phyloP scores from a whole-genome alignment of 2,113 vertebrate genomes.

The Colistium nudipinnis region DNA sequence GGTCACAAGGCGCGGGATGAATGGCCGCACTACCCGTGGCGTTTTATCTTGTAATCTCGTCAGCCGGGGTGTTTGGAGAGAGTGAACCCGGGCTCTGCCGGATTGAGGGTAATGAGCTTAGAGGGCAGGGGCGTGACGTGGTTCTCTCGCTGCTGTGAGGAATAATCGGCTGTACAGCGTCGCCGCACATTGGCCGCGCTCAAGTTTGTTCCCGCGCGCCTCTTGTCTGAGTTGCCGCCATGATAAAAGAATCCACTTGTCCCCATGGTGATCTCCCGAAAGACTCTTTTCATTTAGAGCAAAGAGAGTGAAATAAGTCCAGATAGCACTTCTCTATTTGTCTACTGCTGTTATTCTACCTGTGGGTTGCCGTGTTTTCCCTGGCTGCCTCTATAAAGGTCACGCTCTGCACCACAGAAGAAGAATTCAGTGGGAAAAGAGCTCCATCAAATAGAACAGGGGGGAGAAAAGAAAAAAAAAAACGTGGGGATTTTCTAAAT shows the following conservation, averaged over 20 bases:
- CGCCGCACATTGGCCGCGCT: constrained; percentile 12
- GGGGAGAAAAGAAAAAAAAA: not conserved
- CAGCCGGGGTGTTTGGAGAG: not conserved
- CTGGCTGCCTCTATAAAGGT: constrained; percentile 26
- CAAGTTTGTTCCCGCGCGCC: not conserved
- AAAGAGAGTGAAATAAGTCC: constrained; percentile 4
- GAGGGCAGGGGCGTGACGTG: not conserved
- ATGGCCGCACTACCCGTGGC: not conserved
- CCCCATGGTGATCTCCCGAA: constrained; percentile 15
- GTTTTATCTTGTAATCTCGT: constrained; percentile 15
- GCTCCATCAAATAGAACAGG: not conserved
- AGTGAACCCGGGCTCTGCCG: not conserved
- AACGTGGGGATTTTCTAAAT: not conserved
- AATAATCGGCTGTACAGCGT: constrained; percentile 16
- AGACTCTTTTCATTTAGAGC: constrained; percentile 43
- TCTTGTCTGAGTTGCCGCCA: not conserved
- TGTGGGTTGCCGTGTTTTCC: constrained; percentile 34
- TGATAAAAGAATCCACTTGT: constrained; percentile 29
- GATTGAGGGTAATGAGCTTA: not conserved
- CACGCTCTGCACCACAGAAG: constrained; percentile 7
- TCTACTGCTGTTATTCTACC: constrained; percentile 22
- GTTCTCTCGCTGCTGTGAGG: constrained; percentile 1
- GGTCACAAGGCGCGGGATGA: constrained; percentile 1
- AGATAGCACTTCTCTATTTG: constrained; percentile 19
- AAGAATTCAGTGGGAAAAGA: constrained; percentile 25